Evolutionary conservation across 2,113 vertebrate genomes (phyloP), one percentile per base, ranked within the genome.

Genomic region (Stictonetta naevosa): DNA sequence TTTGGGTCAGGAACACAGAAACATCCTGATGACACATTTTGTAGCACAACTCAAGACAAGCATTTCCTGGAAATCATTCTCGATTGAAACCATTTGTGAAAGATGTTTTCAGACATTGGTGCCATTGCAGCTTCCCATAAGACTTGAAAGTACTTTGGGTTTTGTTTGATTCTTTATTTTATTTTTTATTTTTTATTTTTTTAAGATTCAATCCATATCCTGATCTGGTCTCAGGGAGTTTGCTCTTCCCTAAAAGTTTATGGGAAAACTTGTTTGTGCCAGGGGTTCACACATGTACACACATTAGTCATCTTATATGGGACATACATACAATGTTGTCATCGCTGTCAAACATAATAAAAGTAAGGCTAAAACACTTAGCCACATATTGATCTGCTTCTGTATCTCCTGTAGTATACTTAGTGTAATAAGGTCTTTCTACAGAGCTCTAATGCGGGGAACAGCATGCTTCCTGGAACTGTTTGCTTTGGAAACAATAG

Each of bases 331-430:
- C 34, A 33, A 59, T 9, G 58, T 90, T 97, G 97, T 97, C 97
- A 92, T 92, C 86, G 0, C 97, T 96, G 97, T 97, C 96, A 96
- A 94, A 94, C 80, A 36, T 62, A 94, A 97, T 95, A 85, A 96
- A 97, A 97, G 82, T 77, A 36, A 91, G 55, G 86, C 88, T 97
- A 81, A 97, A 97, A 97, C 96, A 96, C 95, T 97, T 95, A 86
- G 50, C 92, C 86, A 93, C 75, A 64, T 93, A 95, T 94, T 94
- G 96, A 97, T 97, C 95, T 84, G 90, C 85, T 93, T 94, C 95
- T 86, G 55, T 82, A 67, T 81, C 96, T 96, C 95, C 77, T 25
- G 72, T 10, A 31, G 74, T 19, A 73, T 69, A 73, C 62, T 87
- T 62, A 50, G 81, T 67, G 93, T 59, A 88, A 74, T 11, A 50